Base-by-base conservation (phyloP, 2,797 vertebrate species). In the Danio aesculapii region DNA sequence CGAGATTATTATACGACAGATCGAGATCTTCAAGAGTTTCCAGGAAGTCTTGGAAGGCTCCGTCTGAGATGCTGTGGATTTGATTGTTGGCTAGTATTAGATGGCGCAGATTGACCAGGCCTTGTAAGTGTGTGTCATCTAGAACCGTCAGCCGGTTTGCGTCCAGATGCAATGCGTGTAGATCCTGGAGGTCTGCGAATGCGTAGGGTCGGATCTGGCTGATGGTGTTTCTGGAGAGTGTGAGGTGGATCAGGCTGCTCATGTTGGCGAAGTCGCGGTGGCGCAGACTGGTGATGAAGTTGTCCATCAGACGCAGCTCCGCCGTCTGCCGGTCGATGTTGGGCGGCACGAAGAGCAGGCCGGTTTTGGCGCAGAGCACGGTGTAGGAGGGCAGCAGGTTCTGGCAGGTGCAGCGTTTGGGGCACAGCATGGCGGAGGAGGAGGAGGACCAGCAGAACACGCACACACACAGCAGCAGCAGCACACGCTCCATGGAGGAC, bases 401-500 rank as follows among this genome's bases (percentile, higher is more conserved):
- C 94, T 97, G 96, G 89, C 96, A 97, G 77, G 93, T 95, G 92
- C 96, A 97, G 3, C 96, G 94, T 85, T 96, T 96, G n/a, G 96
- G 96, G 84, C 96, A 97, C 81, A 95, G 91, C 93, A 95, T 95
- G 81, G 94, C 83, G 58, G 84, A 68, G 62, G 79, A 66, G 12
- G 89, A 84, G 62, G 79, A 66, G 12, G 89, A 84, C 64, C 81
- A 77, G 43, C 41, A 81, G 75, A 90, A 86, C 71, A 90, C 81
- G 71, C 86, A 81, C 83, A 86, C 84, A 74, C 83, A 90, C 88
- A 83, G 77, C 85, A 88, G 77, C 85, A 88, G 81, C 79, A 53
- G 50, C 14, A 30, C 30, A 30, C 82, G 87, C 81, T 89, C 89
- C 89, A 90, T 91, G 87, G 79, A 90, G 87, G 79, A 90, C 82